Evolutionary conservation across 2,888 invertebrate genomes (phyloP), one percentile per base, ranked within the genome.

Genomic region (Epistrophe eligans): DNA sequence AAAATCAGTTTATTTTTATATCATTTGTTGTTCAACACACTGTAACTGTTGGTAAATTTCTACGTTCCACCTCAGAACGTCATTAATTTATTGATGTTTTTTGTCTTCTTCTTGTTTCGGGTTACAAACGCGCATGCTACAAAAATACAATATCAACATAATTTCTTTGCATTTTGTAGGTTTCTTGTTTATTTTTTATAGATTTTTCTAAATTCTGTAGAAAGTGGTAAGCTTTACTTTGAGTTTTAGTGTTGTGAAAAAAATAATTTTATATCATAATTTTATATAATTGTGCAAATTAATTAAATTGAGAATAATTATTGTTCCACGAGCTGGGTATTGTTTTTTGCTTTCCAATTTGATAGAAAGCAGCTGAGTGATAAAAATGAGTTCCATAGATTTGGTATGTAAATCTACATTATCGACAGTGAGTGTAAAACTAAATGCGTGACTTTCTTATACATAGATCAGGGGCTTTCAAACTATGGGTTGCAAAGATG

Each of bases 401-500:
- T 55, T 70, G 66, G 66, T 79, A 52, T 43, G 15, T 64, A 0
- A 32, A 48, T 2, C 73, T 77, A 11, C 70, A 45, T 60, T 82
- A 66, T 13, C 58, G 52, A 11, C 60, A 71, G 8, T 62, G 7
- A 28, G 13, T 77, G 3, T 52, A 38, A 85, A 80, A 83, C 82
- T 80, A 48, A 38, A 24, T 58, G 24, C 11, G 0, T 5, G 40
- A 11, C 11, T 1, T 35, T 50, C 11, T 1, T 35, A 45, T 66
- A 77, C n/a, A 43, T 70, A 89, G 89, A 64, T 88, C 1, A 74
- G 82, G 71, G 91, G 93, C 70, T 93, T 94, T 89, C 91, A 92
- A 74, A 91, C 91, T 58, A 83, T 94, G 32, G 94, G 94, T 0
- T 93, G 94, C 64, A 90, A 89, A 13, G 92, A 94, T 88, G 92